Conservation (phyloP, 1,140 invertebrate species). For the Brachionus plicatilis region DNA sequence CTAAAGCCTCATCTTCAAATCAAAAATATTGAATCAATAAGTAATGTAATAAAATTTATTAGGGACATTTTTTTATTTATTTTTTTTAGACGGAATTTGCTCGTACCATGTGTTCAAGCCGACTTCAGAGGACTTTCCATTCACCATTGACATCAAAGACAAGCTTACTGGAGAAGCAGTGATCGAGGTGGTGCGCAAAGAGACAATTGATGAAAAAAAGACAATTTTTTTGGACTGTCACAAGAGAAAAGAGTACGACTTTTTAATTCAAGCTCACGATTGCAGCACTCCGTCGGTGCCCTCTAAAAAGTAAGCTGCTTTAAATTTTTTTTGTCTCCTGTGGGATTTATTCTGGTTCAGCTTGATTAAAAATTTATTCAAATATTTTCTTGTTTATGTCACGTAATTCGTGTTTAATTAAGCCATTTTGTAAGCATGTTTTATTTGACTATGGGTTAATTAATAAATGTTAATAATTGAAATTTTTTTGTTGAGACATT, state of each 20-base stretch:
- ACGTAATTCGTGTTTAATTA: too few relatives aligned
- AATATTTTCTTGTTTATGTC: too few relatives aligned
- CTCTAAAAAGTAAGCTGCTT: conserved; percentile 5
- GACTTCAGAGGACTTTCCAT: conserved; percentile 18
- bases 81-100: conserved; percentile 34
- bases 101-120: conserved; percentile 38
- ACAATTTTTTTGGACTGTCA: background rate
- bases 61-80: background rate
- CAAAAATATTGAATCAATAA: conserved; percentile 39
- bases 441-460: too few relatives aligned
- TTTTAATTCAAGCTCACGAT: conserved; percentile 32
- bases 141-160: conserved; percentile 31
- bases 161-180: conserved; percentile 14
- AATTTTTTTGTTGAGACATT: too few relatives aligned
- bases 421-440: too few relatives aligned
- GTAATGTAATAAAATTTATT: background rate
- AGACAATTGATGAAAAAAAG: background rate
- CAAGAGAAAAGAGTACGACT: conserved; percentile 27
- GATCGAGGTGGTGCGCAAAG: conserved; percentile 11
- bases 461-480: too few relatives aligned
- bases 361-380: too few relatives aligned
- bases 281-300: conserved; percentile 24
- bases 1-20: conserved; percentile 37
- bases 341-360: background rate
- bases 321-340: background rate